Evolutionary conservation across 2,797 vertebrate genomes (phyloP), one percentile per base, ranked within the genome.

Genomic region (Pempheris klunzingeri): DNA sequence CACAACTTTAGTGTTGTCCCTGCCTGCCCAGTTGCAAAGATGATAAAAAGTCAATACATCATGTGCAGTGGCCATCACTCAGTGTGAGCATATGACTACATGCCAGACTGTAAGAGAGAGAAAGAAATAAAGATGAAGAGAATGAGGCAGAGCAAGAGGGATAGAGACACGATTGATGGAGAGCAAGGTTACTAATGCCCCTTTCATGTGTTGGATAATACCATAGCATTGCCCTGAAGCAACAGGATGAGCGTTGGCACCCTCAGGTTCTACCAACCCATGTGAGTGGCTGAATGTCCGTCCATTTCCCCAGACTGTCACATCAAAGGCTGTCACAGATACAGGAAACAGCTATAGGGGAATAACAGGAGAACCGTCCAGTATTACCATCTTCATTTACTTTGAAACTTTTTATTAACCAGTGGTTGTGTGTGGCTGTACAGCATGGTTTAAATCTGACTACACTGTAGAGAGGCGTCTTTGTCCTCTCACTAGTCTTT

Each of bases 21-120:
- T 80, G 52, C 72, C 77, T 68, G 66, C 49, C 63, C 78, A 32
- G 63, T 86, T 87, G 60, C 65, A 82, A 87, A 60, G 64, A 38
- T 76, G 77, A 89, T 88, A 81, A 83, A 85, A 86, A 76, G 66
- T 77, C 65, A 0, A 83, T 90, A 74, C 50, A 65, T 82, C 41
- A 70, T 80, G 60, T 15, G 61, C 67, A 22, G 62, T 44, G 53
- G 18, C 24, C 83, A 84, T 86, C 70, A 62, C 57, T 88, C 84
- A 53, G 36, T 71, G 58, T 44, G 26, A 70, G 28, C 44, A 52
- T 71, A 36, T 65, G 70, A 77, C 49, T 43, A 63, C 70, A 75
- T 66, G 54, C 38, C 47, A 59, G 18, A 64, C 49, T 61, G 53
- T 50, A 17, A 36, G 20, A 64, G 43, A 24, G 49, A 54, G 18